Base-by-base conservation (phyloP, 2,797 vertebrate genomes). In the Champsocephalus gunnari region DNA sequence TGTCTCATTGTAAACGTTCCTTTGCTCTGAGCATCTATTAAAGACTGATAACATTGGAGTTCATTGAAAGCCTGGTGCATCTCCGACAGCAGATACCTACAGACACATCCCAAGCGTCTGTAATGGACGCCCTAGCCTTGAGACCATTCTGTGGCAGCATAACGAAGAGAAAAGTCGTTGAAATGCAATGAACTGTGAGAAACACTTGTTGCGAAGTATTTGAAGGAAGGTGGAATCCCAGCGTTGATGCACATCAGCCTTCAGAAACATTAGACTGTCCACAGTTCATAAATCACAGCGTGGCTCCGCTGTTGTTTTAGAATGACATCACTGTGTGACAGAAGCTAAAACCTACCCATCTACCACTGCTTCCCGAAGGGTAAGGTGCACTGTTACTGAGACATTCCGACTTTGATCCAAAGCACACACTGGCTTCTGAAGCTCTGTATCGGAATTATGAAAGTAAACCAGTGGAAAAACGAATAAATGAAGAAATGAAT, bases 401-500 rank as follows among this genome's bases (percentile, higher is more conserved):
- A 80, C 72, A 83, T 89, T 91, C 83, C 87, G 41, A 16, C 63
- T 24, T 49, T 21, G 48, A 71, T 81, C 87, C 82, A 85, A 87
- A 85, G 77, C 66, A 87, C 67, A 86, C 76, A 86, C 65, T 38
- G 66, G 72, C 72, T 66, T 65, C 71, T 76, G 67, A 79, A 65
- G 73, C 44, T 72, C 64, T 73, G 66, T 59, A 56, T 38, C n/a
- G 59, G 60, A 67, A 53, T 5, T 69, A 62, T 63, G 63, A 62
- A 79, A 86, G 51, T 54, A 59, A 80, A 86, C 65, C 38, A 64
- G 61, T 76, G 75, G 81, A 82, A 84, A 80, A 76, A 61, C 73
- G 60, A 79, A 66, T 84, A 81, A 82, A 81, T 55, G 64, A 80
- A 77, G 45, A 73, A 79, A 55, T 75, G 50, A 81, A 86, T 68